Conservation (phyloP, 2,888 invertebrate genomes). For the Melieria crassipennis region DNA sequence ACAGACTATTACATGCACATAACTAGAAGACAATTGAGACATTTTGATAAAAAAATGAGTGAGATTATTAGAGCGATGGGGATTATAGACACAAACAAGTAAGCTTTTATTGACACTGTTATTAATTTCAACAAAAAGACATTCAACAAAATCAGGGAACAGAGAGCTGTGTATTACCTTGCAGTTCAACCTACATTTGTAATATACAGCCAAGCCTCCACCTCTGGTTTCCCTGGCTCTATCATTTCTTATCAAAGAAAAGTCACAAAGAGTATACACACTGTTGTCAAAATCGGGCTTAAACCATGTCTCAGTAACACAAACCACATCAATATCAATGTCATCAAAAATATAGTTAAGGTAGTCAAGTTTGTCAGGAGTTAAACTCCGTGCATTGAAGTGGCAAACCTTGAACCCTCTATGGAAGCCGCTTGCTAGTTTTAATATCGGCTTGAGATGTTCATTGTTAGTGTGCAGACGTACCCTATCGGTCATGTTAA, state of each 20-base stretch:
- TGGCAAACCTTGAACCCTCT: conserved; percentile 7
- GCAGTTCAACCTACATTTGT: neutral
- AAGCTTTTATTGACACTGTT: too few species aligned
- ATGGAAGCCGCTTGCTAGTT: neutral
- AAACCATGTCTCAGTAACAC: neutral
- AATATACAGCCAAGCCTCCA: conserved; percentile 12
- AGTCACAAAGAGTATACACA: conserved; percentile 7
- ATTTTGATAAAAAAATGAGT: too few species aligned
- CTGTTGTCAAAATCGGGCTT: neutral
- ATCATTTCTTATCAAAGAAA: conserved; percentile 15
- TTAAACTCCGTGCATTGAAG: conserved; percentile 13
- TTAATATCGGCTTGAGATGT: neutral
- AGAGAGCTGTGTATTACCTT: neutral
- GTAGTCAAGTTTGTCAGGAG: conserved; percentile 2
- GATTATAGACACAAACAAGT: too few species aligned
- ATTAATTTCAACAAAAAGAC: conserved; percentile 12
- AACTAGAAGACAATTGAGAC: too few species aligned
- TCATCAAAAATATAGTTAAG: conserved; percentile 10
- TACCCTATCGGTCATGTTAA: neutral
- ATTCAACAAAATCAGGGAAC: conserved; percentile 8
- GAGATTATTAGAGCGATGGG: too few species aligned
- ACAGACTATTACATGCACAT: too few species aligned
- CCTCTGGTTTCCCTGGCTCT: conserved; percentile 5
- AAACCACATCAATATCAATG: conserved; percentile 2
- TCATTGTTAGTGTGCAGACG: conserved; percentile 7